phyloP scores from a whole-genome alignment of 2,113 vertebrate genomes.

The Fregetta grallaria region DNA sequence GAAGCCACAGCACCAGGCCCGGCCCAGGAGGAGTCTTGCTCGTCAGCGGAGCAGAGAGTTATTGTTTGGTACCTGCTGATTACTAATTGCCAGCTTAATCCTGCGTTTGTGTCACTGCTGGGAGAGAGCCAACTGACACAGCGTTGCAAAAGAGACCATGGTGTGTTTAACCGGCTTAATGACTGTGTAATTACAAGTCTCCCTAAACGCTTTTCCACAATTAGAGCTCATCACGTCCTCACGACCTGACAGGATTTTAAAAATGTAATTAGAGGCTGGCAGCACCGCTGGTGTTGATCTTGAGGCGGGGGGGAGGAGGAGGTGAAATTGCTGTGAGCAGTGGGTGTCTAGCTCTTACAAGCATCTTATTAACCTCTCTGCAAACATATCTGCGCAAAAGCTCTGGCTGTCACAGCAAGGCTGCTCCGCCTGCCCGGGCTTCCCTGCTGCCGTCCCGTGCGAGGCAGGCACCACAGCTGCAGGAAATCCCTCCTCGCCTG shows the following conservation, averaged over 20 bases:
- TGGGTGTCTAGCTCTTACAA: neutral
- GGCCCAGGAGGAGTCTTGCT: fast-evolving
- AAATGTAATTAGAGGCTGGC: conserved; percentile 22
- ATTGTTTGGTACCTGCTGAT: conserved; percentile 16
- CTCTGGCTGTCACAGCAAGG: neutral
- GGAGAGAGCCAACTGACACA: neutral
- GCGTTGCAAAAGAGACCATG: neutral
- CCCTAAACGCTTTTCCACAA: neutral
- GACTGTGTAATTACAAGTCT: conserved; percentile 40
- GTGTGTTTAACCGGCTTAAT: conserved; percentile 38
- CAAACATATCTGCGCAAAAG: neutral
- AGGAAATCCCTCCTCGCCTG: neutral
- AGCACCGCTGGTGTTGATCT: neutral
- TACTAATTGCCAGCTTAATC: conserved; percentile 26
- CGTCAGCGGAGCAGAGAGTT: neutral
- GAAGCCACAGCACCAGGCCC: neutral
- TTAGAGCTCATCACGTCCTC: conserved; percentile 16
- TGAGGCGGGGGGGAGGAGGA: neutral
- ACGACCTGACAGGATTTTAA: conserved; percentile 25
- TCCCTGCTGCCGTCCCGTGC: fast-evolving
- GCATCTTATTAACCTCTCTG: neutral
- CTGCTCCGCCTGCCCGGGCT: neutral
- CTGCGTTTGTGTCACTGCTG: neutral
- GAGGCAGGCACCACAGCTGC: fast-evolving
- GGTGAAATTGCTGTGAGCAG: neutral